Base-by-base conservation (phyloP, 2,888 invertebrate species). In the Xylocampa areola region DNA sequence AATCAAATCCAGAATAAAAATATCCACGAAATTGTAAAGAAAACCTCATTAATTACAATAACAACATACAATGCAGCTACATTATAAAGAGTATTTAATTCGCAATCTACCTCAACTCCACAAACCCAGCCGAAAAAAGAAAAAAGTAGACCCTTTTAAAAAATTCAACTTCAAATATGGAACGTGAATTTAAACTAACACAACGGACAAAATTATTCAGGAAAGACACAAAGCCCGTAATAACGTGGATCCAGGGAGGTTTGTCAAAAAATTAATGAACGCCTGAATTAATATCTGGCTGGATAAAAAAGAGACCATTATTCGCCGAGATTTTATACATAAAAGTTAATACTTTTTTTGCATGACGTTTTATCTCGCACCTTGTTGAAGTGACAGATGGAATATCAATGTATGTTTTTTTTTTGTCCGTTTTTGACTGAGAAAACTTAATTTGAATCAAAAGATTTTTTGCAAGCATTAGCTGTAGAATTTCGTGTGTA, bases 251-350 rank as follows among this genome's bases (percentile, higher is more conserved):
- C 39, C 49, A 52, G 32, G 27, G 51, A 64, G 48, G 39, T 70
- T 59, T 71, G 49, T 54, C 47, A 54, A 66, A 58, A 71, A 45
- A 61, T 39, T 61, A 55, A 71, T 58, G 52, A 75, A 71, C 43
- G 51, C 11, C 45, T 40, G 52, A 55, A 67, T 75, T 71, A 66
- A 71, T 70, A 50, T 66, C 57, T 49, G 53, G 53, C 48, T 41
- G 45, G 51, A 60, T 50, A 32, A 57, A 39, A 6, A 17, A 47
- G 48, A 37, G n/a, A 33, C 32, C 51, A 45, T 36, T 27, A 50
- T 43, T 14, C 21, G 44, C 16, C 21, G 43, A 7, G 41, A 48
- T 0, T 57, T 51, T 51, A 58, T 53, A 57, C 11, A 43, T 23
- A 48, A n/a, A 39, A 48, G 33, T 41, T 51, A 33, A 17, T 2